Evolutionary conservation across 2,888 invertebrate species (phyloP).

Genomic region (Nezara viridula): DNA sequence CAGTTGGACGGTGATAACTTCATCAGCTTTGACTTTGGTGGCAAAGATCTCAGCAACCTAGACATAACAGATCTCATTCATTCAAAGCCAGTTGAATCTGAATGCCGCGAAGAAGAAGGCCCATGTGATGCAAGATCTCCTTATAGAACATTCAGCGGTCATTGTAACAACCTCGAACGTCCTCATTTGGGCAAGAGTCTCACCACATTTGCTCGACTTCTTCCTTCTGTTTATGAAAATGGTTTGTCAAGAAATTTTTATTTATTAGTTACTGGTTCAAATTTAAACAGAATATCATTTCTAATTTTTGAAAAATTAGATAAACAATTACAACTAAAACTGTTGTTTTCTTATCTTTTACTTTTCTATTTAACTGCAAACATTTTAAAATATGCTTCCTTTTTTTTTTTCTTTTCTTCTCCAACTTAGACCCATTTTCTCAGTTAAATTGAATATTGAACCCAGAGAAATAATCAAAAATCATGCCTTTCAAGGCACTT

Average conservation of each 20-base stretch:
- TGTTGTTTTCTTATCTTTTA: no score
- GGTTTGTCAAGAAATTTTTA: constrained; percentile 70
- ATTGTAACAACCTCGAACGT: constrained; percentile 89
- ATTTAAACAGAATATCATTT: no score
- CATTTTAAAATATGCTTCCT: no score
- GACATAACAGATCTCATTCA: constrained; percentile 80
- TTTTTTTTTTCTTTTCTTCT: no score
- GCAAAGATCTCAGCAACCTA: constrained; percentile 80
- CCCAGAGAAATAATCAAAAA: no score
- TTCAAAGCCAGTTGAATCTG: constrained; percentile 72
- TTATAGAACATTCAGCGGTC: constrained; percentile 81
- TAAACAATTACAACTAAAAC: no score
- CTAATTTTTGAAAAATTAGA: no score
- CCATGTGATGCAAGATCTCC: constrained; percentile 72
- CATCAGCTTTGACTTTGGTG: constrained; percentile 72
- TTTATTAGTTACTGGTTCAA: no score
- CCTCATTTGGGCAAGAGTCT: constrained; percentile 87
- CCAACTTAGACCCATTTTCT: no score
- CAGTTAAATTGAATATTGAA: no score
- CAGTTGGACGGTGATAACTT: constrained; percentile 77
- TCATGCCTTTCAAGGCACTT: no score
- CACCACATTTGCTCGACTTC: constrained; percentile 85
- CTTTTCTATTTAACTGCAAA: no score
- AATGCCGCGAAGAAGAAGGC: constrained; percentile 72
- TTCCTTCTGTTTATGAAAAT: constrained; percentile 91